Evolutionary conservation across 30 jellyfish, hydroid and myxozoan genomes (phyloP).

Genomic region (Chrysaora quinquecirrha): DNA sequence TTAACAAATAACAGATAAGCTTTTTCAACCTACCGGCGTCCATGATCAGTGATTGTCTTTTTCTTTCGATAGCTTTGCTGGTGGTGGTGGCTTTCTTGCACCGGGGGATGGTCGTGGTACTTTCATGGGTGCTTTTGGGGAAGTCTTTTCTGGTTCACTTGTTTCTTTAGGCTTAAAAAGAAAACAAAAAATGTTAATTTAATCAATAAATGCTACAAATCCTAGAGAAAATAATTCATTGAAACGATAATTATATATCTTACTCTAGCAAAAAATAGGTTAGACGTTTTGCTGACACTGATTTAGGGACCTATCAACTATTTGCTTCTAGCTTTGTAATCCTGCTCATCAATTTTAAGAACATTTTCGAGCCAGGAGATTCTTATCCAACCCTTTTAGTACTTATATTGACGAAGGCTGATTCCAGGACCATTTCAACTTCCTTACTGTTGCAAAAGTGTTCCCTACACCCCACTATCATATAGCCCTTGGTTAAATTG

Average conservation of each 20-base stretch:
- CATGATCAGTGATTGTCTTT: slow-evolving; percentile 48
- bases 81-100: slow-evolving; percentile 69
- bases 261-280: too few relatives aligned
- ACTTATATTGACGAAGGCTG: too few relatives aligned
- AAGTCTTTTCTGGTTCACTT: neutral
- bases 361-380: too few relatives aligned
- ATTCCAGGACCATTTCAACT: too few relatives aligned
- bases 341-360: too few relatives aligned
- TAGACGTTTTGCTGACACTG: too few relatives aligned
- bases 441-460: too few relatives aligned
- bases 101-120: neutral
- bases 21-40: slow-evolving; percentile 43
- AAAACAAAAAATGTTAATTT: neutral
- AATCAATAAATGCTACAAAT: neutral
- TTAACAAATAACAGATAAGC: neutral
- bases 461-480: neutral
- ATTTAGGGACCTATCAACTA: too few relatives aligned
- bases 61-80: slow-evolving; percentile 55
- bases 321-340: too few relatives aligned
- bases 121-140: neutral
- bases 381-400: too few relatives aligned
- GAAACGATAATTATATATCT: too few relatives aligned
- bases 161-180: neutral
- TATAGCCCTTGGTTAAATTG: neutral
- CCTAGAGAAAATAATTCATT: too few relatives aligned